phyloP scores from a whole-genome alignment of 2,797 vertebrate genomes.

The Graptemys geographica region DNA sequence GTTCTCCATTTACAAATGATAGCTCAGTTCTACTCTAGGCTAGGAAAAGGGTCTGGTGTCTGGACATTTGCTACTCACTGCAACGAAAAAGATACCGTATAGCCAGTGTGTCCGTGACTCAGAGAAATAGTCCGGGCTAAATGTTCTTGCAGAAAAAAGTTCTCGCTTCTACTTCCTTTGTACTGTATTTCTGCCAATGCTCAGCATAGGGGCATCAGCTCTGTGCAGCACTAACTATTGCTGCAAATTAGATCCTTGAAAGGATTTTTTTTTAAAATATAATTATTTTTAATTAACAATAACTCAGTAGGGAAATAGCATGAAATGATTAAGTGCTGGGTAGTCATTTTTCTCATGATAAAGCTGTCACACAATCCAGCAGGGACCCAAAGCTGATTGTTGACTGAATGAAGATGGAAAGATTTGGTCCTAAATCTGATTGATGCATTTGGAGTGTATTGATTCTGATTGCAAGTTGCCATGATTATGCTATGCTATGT shows the following conservation, averaged over 20 bases:
- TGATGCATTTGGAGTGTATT: background rate
- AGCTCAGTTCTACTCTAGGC: background rate
- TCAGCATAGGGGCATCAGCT: background rate
- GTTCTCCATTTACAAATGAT: background rate
- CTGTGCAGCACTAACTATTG: background rate
- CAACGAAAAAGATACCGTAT: background rate
- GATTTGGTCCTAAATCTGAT: background rate
- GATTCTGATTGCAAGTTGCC: background rate
- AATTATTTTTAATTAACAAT: constrained; percentile 30
- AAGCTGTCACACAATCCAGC: constrained; percentile 24
- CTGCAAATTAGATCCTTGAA: constrained; percentile 8
- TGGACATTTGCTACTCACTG: background rate
- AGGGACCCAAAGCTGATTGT: background rate
- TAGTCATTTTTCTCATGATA: constrained; percentile 23
- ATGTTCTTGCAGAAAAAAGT: background rate
- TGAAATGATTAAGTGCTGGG: constrained; percentile 21
- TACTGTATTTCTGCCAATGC: background rate
- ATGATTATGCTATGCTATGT: background rate
- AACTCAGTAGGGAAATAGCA: background rate
- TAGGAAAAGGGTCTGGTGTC: background rate
- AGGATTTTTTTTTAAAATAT: constrained; percentile 20
- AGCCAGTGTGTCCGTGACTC: background rate
- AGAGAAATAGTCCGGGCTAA: background rate
- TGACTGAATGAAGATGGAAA: constrained; percentile 24
- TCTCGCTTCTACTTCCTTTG: background rate